These are phyloP conservation scores for Drosophila ezoana DNA, from an alignment of 2,888 invertebrate species.

Conservation along the genomic window DNA sequence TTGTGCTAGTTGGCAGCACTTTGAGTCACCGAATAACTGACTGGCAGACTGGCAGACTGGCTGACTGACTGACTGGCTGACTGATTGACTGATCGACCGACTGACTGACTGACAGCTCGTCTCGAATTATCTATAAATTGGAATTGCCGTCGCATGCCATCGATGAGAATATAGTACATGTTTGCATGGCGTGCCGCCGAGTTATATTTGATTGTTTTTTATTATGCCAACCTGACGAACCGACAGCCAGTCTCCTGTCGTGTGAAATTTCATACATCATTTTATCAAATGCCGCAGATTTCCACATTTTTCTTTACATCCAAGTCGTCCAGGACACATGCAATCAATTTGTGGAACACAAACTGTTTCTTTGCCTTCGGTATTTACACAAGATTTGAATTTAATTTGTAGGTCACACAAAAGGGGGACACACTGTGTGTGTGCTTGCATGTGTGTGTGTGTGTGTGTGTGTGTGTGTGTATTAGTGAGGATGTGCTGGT, in stretches of 20 bases:
- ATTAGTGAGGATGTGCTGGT: conserved; percentile 40
- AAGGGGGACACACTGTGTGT: conserved; percentile 41
- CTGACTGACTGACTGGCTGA: conserved; percentile 28
- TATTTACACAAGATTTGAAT: conserved; percentile 75
- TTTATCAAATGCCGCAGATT: conserved; percentile 42
- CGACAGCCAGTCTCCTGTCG: conserved; percentile 22
- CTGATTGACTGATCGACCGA: conserved; percentile 18
- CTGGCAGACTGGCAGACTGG: conserved; percentile 18
- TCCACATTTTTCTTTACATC: conserved; percentile 9
- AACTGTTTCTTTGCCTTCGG: conserved; percentile 47
- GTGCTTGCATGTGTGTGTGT: conserved; percentile 20
- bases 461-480: conserved; percentile 12
- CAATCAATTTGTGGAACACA: conserved; percentile 69
- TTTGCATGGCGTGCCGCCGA: conserved; percentile 48
- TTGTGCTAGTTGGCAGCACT: conserved; percentile 60
- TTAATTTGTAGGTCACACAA: conserved; percentile 80
- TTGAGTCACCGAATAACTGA: conserved; percentile 32
- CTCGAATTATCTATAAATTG: conserved; percentile 77
- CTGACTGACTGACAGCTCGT: conserved; percentile 49
- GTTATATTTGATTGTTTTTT: conserved; percentile 62
- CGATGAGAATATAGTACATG: conserved; percentile 46
- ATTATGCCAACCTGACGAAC: conserved; percentile 17
- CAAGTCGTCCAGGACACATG: conserved; percentile 39
- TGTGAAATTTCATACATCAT: conserved; percentile 63
- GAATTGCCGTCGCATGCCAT: conserved; percentile 63